A percentile compares a stretch with the other conserved stretches of the same genome.
Conservation (phyloP, 2,888 invertebrate species). For the Oscheius myriophilus region DNA sequence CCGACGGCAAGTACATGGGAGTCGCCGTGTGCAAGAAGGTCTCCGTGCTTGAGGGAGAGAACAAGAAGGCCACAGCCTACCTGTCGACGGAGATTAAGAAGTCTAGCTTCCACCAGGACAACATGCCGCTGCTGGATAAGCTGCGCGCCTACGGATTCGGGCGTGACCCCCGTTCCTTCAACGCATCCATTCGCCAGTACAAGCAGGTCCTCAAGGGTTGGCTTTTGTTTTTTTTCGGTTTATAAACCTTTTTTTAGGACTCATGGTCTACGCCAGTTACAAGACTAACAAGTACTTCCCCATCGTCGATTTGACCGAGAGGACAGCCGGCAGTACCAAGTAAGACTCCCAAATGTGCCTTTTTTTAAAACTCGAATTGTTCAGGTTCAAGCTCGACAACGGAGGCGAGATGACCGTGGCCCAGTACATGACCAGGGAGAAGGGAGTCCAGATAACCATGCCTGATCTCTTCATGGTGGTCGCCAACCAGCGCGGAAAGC, state of each 20-base stretch:
- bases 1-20: constrained; percentile 16
- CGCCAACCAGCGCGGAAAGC: constrained; percentile 33
- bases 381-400: neutral
- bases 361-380: too few relatives aligned
- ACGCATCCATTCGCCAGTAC: too few relatives aligned
- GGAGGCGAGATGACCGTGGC: constrained; percentile 17
- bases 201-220: too few relatives aligned
- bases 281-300: neutral
- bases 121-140: constrained; percentile 16
- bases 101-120: constrained; percentile 4
- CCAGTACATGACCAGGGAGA: constrained; percentile 35
- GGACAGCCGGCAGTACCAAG: neutral
- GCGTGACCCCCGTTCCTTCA: too few relatives aligned
- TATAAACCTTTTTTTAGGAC: neutral
- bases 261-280: neutral
- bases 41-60: constrained; percentile 13
- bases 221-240: too few relatives aligned
- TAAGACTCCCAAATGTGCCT: too few relatives aligned
- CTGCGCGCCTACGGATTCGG: neutral
- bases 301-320: neutral
- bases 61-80: constrained; percentile 23
- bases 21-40: constrained; percentile 14
- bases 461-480: constrained; percentile 24
- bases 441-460: neutral
- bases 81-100: constrained; percentile 19